phyloP scores from a whole-genome alignment of 2,888 invertebrate species.

The Eupithecia exiguata region DNA sequence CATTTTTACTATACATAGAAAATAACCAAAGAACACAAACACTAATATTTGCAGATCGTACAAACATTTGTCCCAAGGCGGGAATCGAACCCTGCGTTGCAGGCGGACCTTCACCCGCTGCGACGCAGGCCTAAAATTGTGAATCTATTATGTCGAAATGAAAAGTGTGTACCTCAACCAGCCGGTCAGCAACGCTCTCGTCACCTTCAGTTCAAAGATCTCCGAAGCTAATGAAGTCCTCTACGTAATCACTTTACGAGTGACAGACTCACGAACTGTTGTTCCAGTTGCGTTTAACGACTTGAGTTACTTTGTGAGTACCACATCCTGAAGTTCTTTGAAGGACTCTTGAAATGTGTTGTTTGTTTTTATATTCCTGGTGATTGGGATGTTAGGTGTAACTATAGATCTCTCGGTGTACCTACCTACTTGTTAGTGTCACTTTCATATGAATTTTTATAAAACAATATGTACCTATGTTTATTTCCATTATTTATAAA shows the following conservation, averaged over 20 bases:
- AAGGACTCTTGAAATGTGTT: constrained; percentile 1
- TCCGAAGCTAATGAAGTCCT: constrained; percentile 23
- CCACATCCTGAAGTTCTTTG: constrained; percentile 12
- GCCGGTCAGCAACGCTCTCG: not conserved
- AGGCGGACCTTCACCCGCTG: too few relatives aligned
- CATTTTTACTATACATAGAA: too few relatives aligned
- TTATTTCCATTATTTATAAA: too few relatives aligned
- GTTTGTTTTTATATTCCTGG: constrained; percentile 7
- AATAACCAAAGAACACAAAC: too few relatives aligned
- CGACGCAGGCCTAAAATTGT: not conserved
- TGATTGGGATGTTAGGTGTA: not conserved
- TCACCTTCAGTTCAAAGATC: constrained; percentile 1
- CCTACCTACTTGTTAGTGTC: not conserved
- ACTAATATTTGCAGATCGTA: too few relatives aligned
- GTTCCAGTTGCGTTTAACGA: constrained; percentile 42
- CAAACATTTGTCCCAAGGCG: too few relatives aligned
- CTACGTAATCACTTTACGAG: constrained; percentile 37
- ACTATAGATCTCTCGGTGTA: not conserved
- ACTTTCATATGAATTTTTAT: not conserved
- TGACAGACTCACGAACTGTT: constrained; percentile 43
- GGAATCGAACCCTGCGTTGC: too few relatives aligned
- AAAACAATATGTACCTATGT: too few relatives aligned
- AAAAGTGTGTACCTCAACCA: not conserved
- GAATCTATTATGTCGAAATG: not conserved
- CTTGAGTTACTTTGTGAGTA: constrained; percentile 13